Conservation (phyloP, 2,797 vertebrate genomes). For the Malurus splendens region DNA sequence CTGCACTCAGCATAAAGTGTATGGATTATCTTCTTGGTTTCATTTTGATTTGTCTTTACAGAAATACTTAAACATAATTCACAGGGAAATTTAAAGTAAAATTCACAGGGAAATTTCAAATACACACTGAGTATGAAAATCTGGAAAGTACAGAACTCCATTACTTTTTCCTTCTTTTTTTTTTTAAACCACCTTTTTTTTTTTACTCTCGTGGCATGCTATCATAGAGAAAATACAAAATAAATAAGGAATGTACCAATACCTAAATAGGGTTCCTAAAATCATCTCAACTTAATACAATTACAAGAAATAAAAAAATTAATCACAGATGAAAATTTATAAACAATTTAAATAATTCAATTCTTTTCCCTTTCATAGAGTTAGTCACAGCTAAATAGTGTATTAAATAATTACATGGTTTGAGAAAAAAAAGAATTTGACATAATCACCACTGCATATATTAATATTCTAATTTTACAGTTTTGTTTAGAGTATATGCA, state of each 20-base stretch:
- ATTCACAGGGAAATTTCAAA: neutral
- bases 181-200: too few species aligned
- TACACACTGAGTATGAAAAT: neutral
- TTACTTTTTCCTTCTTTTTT: neutral
- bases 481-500: conserved; percentile 28
- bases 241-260: neutral
- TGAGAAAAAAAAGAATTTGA: conserved; percentile 26
- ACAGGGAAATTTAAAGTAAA: neutral
- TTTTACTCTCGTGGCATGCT: neutral
- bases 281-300: neutral
- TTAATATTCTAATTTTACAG: conserved; percentile 59
- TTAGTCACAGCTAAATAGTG: conserved; percentile 40
- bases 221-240: neutral
- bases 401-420: conserved; percentile 59
- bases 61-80: neutral
- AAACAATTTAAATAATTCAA: neutral
- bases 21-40: neutral
- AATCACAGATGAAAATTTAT: neutral
- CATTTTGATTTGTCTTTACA: neutral
- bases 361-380: neutral
- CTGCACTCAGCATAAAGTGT: neutral
- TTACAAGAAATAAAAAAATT: neutral
- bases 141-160: neutral
- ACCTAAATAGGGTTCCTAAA: neutral
- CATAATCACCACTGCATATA: conserved; percentile 44